phyloP scores from a whole-genome alignment of 2,113 vertebrate species.

The Silurus meridionalis region DNA sequence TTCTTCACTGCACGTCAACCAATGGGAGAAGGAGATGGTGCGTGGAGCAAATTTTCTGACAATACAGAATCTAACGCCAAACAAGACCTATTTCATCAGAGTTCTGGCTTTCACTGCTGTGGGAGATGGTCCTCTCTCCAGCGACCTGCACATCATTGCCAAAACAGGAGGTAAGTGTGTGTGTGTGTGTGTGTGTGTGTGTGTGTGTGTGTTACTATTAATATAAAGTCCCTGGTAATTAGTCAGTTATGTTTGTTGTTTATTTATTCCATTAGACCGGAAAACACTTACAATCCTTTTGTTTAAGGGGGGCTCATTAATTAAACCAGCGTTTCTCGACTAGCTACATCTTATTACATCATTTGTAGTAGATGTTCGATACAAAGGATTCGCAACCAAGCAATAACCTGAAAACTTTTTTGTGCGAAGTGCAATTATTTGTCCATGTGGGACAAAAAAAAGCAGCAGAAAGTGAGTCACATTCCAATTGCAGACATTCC shows the following conservation, averaged over 20 bases:
- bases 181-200: not conserved
- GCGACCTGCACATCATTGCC: conserved; percentile 96
- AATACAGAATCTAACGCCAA: conserved; percentile 88
- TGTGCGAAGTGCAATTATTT: not conserved
- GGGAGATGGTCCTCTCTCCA: conserved; percentile 94
- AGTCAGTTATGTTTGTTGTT: not conserved
- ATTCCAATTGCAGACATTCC: not conserved
- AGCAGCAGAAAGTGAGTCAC: not conserved
- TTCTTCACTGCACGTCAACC: conserved; percentile 85
- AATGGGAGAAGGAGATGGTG: conserved; percentile 97
- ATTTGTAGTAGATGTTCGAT: not conserved
- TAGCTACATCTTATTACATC: not conserved
- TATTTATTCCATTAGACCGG: not conserved
- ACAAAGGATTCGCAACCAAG: not conserved
- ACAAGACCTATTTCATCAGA: conserved; percentile 95
- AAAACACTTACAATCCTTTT: not conserved
- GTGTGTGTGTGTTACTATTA: not conserved
- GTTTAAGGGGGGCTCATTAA: not conserved
- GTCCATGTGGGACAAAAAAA: not conserved
- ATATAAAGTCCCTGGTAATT: not conserved
- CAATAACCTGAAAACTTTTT: not conserved
- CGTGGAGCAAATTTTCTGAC: conserved; percentile 93
- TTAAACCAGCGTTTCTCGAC: not conserved
- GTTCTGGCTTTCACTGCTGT: conserved; percentile 98
- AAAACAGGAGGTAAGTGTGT: conserved; percentile 85